Conservation (phyloP, 2,113 vertebrate genomes). For the Pygathrix nemaeus region DNA sequence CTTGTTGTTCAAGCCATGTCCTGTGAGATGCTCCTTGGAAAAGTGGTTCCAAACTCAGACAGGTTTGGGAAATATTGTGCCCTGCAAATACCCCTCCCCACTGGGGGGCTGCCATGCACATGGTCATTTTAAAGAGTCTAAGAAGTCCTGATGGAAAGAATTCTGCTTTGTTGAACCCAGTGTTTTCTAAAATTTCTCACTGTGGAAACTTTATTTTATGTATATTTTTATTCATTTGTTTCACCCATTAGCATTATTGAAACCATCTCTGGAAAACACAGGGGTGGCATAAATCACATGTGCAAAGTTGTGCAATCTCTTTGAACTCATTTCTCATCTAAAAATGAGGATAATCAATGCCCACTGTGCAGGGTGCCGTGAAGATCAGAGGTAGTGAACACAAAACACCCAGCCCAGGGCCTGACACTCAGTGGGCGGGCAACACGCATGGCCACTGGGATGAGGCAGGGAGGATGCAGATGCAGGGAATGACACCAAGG, state of each 20-base stretch:
- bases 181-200: background rate
- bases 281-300: background rate
- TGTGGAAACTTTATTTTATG: background rate
- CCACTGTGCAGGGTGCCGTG: background rate
- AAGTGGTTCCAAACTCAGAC: background rate
- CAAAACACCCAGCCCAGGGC: background rate
- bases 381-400: background rate
- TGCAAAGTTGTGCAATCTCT: background rate
- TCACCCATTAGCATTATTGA: background rate
- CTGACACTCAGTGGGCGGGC: accelerated
- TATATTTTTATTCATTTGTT: background rate
- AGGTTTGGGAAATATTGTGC: background rate
- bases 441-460: background rate
- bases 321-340: background rate
- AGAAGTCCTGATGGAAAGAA: background rate
- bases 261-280: background rate
- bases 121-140: background rate
- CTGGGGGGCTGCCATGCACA: background rate
- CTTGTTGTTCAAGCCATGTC: background rate
- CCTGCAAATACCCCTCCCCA: accelerated
- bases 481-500: background rate
- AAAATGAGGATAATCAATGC: background rate
- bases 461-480: background rate
- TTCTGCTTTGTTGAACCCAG: background rate
- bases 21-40: background rate